A percentile compares a stretch with the other conserved stretches of the same genome.
Evolutionary conservation across 2,888 invertebrate genomes (phyloP).

Genomic region (Teinopalpus imperialis): DNA sequence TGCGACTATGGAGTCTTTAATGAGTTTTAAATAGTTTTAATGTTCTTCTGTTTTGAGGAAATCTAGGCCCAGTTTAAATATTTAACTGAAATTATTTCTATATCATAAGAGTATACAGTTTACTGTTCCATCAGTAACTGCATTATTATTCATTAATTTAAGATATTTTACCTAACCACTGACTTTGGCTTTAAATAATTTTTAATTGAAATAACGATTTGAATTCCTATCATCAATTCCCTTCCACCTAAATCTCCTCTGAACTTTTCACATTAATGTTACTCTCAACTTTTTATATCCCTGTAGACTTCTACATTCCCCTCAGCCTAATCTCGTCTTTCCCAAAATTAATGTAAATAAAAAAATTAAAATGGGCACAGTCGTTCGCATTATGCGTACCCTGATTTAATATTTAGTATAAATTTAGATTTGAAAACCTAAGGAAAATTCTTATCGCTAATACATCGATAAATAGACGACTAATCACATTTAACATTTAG

Average conservation of each 20-base stretch:
- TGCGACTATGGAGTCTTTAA: too few relatives aligned
- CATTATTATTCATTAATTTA: background rate
- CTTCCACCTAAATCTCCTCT: background rate
- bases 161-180: conserved; percentile 6
- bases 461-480: conserved; percentile 9
- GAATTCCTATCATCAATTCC: background rate
- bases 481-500: conserved; percentile 12
- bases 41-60: too few relatives aligned
- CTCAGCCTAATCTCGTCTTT: background rate
- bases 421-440: conserved; percentile 4
- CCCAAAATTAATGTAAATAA: conserved; percentile 5
- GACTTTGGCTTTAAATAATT: conserved; percentile 10
- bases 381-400: conserved; percentile 6
- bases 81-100: too few relatives aligned
- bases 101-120: too few relatives aligned
- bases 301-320: conserved; percentile 13
- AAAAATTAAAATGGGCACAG: background rate
- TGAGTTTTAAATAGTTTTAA: too few relatives aligned
- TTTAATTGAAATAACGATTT: conserved; percentile 6
- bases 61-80: too few relatives aligned
- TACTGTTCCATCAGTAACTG: background rate
- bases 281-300: conserved; percentile 11
- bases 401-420: conserved; percentile 6
- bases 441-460: conserved; percentile 11
- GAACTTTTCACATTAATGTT: background rate